Percentiles rank a stretch among this genome's conserved stretches.
phyloP scores from a whole-genome alignment of 2,888 invertebrate species.

The Sinodicranocentrus sp. region DNA sequence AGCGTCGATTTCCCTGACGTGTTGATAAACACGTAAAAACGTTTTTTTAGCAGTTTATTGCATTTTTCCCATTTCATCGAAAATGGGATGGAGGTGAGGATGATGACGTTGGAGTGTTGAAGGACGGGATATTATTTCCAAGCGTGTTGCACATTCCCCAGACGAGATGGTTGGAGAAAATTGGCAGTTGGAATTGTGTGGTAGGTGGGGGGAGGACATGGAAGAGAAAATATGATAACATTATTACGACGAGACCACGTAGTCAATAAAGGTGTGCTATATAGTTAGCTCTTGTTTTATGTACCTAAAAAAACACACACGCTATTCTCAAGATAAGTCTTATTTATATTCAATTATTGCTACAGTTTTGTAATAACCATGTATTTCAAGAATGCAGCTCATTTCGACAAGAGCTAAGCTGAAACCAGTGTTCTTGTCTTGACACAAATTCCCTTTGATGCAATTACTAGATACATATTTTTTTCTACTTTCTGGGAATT shows the following conservation, averaged over 20 bases:
- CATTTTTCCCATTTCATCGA: too few species aligned
- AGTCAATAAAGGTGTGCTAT: too few species aligned
- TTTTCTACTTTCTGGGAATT: too few species aligned
- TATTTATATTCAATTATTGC: too few species aligned
- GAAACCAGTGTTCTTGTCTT: too few species aligned
- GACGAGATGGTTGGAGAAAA: background rate
- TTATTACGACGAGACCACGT: conserved; percentile 25
- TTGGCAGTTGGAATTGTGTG: background rate
- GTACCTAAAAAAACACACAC: too few species aligned
- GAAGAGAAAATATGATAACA: conserved; percentile 21
- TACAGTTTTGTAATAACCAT: too few species aligned
- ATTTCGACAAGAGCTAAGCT: too few species aligned
- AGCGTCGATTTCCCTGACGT: conserved; percentile 87
- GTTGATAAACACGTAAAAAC: too few species aligned
- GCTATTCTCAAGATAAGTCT: too few species aligned
- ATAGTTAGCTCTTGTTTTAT: too few species aligned
- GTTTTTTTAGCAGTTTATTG: background rate
- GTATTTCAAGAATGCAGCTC: too few species aligned
- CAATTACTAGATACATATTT: background rate
- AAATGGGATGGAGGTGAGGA: conserved; percentile 68
- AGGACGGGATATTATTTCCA: background rate
- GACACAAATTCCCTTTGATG: background rate
- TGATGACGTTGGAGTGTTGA: conserved; percentile 69
- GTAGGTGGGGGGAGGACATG: conserved; percentile 17
- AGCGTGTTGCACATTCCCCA: conserved; percentile 5